phyloP scores from a whole-genome alignment of 2,888 invertebrate genomes.

The Phania funesta region DNA sequence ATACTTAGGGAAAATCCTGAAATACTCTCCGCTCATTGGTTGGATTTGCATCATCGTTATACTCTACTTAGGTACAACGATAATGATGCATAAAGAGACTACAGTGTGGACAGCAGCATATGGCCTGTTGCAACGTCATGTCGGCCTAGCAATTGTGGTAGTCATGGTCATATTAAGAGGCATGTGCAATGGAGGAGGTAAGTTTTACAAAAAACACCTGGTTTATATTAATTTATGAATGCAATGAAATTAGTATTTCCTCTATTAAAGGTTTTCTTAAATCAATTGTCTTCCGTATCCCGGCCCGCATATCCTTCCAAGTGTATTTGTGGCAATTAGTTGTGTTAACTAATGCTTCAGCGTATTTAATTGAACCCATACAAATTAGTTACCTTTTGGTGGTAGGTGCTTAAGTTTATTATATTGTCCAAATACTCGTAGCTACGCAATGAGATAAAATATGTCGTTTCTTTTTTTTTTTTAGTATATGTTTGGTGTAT shows the following conservation, averaged over 20 bases:
- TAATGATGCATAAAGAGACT: slow-evolving; percentile 6
- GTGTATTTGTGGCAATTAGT: slow-evolving; percentile 42
- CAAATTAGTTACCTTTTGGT: not conserved
- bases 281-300: not conserved
- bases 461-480: not conserved
- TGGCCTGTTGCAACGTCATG: slow-evolving; percentile 42
- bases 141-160: slow-evolving; percentile 21
- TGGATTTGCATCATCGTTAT: slow-evolving; percentile 16
- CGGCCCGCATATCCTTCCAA: slow-evolving; percentile 44
- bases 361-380: not conserved
- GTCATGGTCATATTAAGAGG: slow-evolving; percentile 30
- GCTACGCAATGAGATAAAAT: too few species aligned
- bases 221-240: not conserved
- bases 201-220: not conserved
- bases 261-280: slow-evolving; percentile 24
- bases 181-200: slow-evolving; percentile 30
- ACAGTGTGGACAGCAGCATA: slow-evolving; percentile 41
- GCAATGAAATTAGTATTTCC: not conserved
- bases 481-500: not conserved
- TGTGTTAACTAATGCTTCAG: not conserved
- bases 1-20: not conserved
- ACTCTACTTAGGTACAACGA: slow-evolving; percentile 33
- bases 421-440: too few species aligned
- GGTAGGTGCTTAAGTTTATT: slow-evolving; percentile 1
- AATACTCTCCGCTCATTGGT: not conserved